Evolutionary conservation across 2,113 vertebrate species (phyloP).

Genomic region (Engystomops pustulosus): DNA sequence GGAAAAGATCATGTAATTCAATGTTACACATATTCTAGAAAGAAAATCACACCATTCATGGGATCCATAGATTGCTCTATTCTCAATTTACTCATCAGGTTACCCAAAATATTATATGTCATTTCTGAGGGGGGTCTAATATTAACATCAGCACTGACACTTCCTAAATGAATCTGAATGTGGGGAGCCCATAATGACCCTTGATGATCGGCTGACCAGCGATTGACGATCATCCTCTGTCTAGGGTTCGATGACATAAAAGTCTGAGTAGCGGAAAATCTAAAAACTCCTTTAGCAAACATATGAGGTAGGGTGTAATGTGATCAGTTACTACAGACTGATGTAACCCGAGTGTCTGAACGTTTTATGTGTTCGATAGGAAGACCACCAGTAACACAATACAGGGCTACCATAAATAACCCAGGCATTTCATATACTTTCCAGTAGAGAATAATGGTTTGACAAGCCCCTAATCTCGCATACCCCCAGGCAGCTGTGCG

Average conservation of each 20-base stretch:
- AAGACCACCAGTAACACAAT: slow-evolving; percentile 11
- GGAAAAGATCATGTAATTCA: too few relatives aligned
- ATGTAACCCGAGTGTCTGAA: neutral
- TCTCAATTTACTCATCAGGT: too few relatives aligned
- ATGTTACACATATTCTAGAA: too few relatives aligned
- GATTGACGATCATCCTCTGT: neutral
- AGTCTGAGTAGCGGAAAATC: neutral
- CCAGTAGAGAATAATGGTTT: slow-evolving; percentile 28
- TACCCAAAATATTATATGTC: too few relatives aligned
- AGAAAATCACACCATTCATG: too few relatives aligned
- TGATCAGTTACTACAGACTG: neutral
- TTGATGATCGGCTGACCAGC: neutral
- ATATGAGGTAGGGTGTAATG: neutral
- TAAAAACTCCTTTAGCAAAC: neutral
- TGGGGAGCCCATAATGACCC: too few relatives aligned
- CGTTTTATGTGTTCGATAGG: neutral
- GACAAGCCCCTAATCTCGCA: neutral
- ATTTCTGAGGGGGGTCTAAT: too few relatives aligned
- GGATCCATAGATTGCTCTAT: too few relatives aligned
- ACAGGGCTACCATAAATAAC: slow-evolving; percentile 2
- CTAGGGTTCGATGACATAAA: neutral
- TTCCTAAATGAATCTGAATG: too few relatives aligned
- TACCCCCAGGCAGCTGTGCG: slow-evolving; percentile 48
- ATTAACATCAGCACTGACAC: too few relatives aligned
- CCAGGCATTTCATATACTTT: neutral